phyloP scores from a whole-genome alignment of 2,888 invertebrate genomes.

The Scaptomyza tumidula region DNA sequence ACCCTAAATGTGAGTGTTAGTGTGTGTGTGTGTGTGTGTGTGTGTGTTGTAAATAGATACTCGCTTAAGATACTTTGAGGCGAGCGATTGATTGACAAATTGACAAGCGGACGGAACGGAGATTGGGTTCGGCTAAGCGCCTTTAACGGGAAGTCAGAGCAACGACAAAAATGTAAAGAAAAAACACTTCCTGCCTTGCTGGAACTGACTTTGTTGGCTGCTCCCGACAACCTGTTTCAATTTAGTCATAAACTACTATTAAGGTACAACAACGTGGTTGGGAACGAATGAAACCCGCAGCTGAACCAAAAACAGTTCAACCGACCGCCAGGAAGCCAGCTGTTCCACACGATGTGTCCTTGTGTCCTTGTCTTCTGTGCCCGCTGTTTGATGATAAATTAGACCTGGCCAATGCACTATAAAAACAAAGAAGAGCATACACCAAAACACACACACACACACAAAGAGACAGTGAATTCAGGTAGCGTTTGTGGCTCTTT shows the following conservation, averaged over 20 bases:
- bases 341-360: slow-evolving; percentile 53
- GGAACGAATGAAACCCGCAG: slow-evolving; percentile 39
- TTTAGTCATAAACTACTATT: slow-evolving; percentile 76
- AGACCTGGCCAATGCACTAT: slow-evolving; percentile 52
- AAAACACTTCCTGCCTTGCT: slow-evolving; percentile 37
- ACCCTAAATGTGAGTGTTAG: neutral
- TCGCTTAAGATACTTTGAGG: slow-evolving; percentile 22
- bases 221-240: slow-evolving; percentile 71
- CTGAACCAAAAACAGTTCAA: slow-evolving; percentile 11
- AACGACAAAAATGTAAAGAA: neutral
- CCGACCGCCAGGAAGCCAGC: slow-evolving; percentile 72
- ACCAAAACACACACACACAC: slow-evolving; percentile 7
- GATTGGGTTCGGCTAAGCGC: slow-evolving; percentile 14
- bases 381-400: slow-evolving; percentile 76
- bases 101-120: slow-evolving; percentile 20
- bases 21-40: slow-evolving; percentile 2
- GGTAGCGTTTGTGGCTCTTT: slow-evolving; percentile 68
- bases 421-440: slow-evolving; percentile 24
- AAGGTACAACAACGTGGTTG: slow-evolving; percentile 21
- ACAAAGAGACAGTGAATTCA: slow-evolving; percentile 9
- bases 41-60: slow-evolving; percentile 24
- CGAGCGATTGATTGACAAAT: slow-evolving; percentile 55
- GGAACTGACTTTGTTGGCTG: slow-evolving; percentile 2
- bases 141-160: slow-evolving; percentile 31
- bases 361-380: slow-evolving; percentile 54